Evolutionary conservation across 1,140 invertebrate species (phyloP).

Genomic region (Drosophila albomicans): DNA sequence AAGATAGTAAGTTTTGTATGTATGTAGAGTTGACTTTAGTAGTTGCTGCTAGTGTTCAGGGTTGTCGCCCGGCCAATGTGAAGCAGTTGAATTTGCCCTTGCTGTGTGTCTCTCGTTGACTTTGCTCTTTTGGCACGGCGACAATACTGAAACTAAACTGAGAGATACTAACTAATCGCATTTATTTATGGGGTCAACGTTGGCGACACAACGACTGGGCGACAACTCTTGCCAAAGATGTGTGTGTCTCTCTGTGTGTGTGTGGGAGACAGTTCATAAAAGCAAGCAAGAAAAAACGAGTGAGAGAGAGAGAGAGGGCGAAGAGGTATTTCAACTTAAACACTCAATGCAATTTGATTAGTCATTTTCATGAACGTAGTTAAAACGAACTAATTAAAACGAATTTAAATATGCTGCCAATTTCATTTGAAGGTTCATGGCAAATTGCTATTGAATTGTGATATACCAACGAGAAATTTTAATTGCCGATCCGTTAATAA

Average conservation of each 20-base stretch:
- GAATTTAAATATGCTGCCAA: background rate
- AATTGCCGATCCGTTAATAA: too few species aligned
- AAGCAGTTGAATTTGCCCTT: conserved; percentile 11
- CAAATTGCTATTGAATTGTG: conserved; percentile 5
- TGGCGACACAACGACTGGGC: conserved; percentile 36
- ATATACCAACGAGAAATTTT: too few species aligned
- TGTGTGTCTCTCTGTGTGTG: too few species aligned
- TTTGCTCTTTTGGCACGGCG: conserved; percentile 1
- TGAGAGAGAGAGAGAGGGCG: background rate
- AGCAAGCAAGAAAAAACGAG: background rate
- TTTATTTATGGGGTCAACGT: conserved; percentile 35
- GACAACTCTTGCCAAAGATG: background rate
- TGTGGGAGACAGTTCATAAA: background rate
- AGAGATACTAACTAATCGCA: conserved; percentile 11
- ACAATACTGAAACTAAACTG: conserved; percentile 1
- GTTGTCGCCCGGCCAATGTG: conserved; percentile 18
- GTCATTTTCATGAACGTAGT: conserved; percentile 15
- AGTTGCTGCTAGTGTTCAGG: conserved; percentile 7
- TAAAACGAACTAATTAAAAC: conserved; percentile 13
- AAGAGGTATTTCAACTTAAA: conserved; percentile 5
- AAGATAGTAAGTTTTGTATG: conserved; percentile 40
- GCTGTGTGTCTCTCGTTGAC: background rate
- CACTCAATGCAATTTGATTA: conserved; percentile 44
- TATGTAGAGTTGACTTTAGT: too few species aligned
- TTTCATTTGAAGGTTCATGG: background rate